Evolutionary conservation across 2,113 vertebrate genomes (phyloP).

Genomic region (Gambusia holbrooki): DNA sequence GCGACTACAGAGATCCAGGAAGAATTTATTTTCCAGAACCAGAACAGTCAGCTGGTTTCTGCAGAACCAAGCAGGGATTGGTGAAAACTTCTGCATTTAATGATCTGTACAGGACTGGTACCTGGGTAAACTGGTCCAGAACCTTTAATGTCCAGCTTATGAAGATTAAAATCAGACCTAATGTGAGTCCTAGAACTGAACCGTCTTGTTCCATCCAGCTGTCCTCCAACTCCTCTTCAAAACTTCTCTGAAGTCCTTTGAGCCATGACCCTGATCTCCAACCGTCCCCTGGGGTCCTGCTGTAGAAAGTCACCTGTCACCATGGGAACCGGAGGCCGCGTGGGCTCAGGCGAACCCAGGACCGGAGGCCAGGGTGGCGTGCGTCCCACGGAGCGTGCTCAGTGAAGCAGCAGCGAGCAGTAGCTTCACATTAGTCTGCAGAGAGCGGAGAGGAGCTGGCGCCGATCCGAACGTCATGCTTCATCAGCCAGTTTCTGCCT

Average conservation of each 20-base stretch:
- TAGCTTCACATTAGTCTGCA: constrained; percentile 71
- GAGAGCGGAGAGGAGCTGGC: constrained; percentile 74
- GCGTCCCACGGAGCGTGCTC: constrained; percentile 45
- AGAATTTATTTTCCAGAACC: too few species aligned
- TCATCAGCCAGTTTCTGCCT: constrained; percentile 48
- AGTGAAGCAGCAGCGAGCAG: constrained; percentile 69
- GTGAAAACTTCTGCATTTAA: too few species aligned
- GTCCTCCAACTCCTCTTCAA: background rate
- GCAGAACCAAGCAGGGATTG: too few species aligned
- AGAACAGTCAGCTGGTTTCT: background rate
- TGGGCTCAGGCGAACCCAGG: background rate
- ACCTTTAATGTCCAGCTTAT: too few species aligned
- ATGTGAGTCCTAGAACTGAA: too few species aligned
- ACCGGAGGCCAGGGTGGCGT: constrained; percentile 18
- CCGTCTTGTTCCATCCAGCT: background rate
- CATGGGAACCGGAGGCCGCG: constrained; percentile 1
- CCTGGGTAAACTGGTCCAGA: too few species aligned
- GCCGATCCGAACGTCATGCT: constrained; percentile 65
- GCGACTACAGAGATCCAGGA: too few species aligned
- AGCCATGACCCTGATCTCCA: constrained; percentile 28
- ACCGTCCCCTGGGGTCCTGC: constrained; percentile 32
- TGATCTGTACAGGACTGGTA: too few species aligned
- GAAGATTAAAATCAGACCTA: too few species aligned
- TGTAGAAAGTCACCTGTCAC: constrained; percentile 19
- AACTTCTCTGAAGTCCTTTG: constrained; percentile 18